Percentiles rank a stretch among this genome's conserved stretches.
Evolutionary conservation across 2,113 vertebrate species (phyloP).

Genomic region (Antigone vipio): DNA sequence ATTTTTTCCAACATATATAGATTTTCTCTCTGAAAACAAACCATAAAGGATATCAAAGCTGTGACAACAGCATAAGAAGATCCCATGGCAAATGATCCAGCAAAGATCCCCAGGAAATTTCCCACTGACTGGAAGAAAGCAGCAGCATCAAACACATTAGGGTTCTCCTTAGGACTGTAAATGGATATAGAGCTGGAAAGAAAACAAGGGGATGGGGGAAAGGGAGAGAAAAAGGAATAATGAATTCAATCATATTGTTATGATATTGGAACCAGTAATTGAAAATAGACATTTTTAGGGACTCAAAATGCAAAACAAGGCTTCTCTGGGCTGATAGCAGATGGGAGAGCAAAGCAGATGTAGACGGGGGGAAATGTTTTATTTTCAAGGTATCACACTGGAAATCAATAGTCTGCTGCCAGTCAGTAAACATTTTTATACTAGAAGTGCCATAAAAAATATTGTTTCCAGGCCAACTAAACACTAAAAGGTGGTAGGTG

Average conservation of each 20-base stretch:
- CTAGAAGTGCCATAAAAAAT: conserved; percentile 62
- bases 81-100: conserved; percentile 81
- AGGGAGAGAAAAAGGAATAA: neutral
- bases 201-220: conserved; percentile 28
- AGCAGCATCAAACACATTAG: conserved; percentile 70
- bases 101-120: conserved; percentile 83
- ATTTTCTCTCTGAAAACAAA: neutral
- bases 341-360: neutral
- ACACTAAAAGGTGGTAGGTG: conserved; percentile 67
- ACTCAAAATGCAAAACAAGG: neutral
- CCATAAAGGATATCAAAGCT: conserved; percentile 86
- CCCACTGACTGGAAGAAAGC: conserved; percentile 80
- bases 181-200: conserved; percentile 81
- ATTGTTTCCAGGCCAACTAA: conserved; percentile 69
- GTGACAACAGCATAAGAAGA: conserved; percentile 82
- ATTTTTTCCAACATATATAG: neutral
- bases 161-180: conserved; percentile 79
- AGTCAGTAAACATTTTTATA: conserved; percentile 73
- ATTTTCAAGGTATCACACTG: conserved; percentile 6
- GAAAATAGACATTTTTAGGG: neutral
- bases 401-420: conserved; percentile 22
- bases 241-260: neutral
- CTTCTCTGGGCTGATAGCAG: neutral
- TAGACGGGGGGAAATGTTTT: neutral
- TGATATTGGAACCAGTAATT: neutral